These are phyloP conservation scores for Notolabrus celidotus DNA, from an alignment of 2,797 vertebrate species.

Conservation along the genomic window DNA sequence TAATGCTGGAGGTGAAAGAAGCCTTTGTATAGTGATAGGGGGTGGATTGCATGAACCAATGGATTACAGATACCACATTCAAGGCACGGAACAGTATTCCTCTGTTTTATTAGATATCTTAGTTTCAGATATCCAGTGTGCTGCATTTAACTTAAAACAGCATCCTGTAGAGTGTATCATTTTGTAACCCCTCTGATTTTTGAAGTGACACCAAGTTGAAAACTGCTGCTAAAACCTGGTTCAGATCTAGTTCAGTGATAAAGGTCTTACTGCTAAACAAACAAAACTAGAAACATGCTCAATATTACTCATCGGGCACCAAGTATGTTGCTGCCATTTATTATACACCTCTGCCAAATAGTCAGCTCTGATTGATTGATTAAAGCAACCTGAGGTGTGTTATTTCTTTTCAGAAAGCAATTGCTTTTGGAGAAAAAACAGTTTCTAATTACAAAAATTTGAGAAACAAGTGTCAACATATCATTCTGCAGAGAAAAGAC, in stretches of 20 bases:
- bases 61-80: not conserved
- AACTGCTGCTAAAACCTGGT: not conserved
- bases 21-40: too few species aligned
- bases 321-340: not conserved
- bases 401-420: too few species aligned
- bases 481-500: too few species aligned
- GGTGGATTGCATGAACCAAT: not conserved
- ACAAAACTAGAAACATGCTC: not conserved
- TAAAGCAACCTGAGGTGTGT: not conserved
- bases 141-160: too few species aligned
- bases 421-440: too few species aligned
- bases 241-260: too few species aligned
- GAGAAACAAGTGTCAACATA: too few species aligned
- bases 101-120: not conserved
- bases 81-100: not conserved
- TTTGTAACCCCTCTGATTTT: too few species aligned
- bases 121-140: not conserved
- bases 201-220: too few species aligned
- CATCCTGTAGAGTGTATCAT: too few species aligned
- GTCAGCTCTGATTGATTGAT: not conserved
- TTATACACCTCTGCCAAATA: not conserved
- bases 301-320: not conserved
- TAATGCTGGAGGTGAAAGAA: conserved; percentile 17
- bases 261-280: not conserved
- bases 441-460: too few species aligned